Evolutionary conservation across 1,140 invertebrate species (phyloP).

Genomic region (Psilanteris sp.): DNA sequence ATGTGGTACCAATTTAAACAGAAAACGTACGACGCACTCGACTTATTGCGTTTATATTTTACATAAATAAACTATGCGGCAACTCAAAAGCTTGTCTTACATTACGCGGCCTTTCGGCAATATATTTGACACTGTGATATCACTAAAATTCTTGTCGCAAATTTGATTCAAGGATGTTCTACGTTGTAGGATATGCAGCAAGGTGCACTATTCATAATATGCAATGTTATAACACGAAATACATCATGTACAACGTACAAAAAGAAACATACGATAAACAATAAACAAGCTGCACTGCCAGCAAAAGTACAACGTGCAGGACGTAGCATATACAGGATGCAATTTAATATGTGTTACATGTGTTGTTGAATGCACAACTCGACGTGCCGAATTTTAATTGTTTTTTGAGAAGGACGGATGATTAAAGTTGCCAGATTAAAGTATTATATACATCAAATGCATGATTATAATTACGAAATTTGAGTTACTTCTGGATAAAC

Average conservation of each 20-base stretch:
- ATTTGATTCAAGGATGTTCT: conserved; percentile 41
- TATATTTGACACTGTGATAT: conserved; percentile 22
- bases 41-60: conserved; percentile 23
- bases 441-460: too few species aligned
- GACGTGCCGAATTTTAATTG: conserved; percentile 24
- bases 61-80: conserved; percentile 9
- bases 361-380: conserved; percentile 16
- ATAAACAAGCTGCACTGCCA: conserved; percentile 30
- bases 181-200: conserved; percentile 24
- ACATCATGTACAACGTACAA: conserved; percentile 28
- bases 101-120: neutral
- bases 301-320: conserved; percentile 5
- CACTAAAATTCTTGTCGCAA: conserved; percentile 27
- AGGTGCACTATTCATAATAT: conserved; percentile 14
- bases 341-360: conserved; percentile 25
- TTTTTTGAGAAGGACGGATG: too few species aligned
- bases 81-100: conserved; percentile 25
- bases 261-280: conserved; percentile 43
- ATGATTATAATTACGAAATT: too few species aligned
- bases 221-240: conserved; percentile 22
- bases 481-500: too few species aligned
- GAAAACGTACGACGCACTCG: conserved; percentile 17
- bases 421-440: too few species aligned
- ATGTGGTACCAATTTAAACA: conserved; percentile 50
- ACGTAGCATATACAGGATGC: neutral